Conservation (phyloP, 2,113 vertebrate species). For the Bubo blakistoni region DNA sequence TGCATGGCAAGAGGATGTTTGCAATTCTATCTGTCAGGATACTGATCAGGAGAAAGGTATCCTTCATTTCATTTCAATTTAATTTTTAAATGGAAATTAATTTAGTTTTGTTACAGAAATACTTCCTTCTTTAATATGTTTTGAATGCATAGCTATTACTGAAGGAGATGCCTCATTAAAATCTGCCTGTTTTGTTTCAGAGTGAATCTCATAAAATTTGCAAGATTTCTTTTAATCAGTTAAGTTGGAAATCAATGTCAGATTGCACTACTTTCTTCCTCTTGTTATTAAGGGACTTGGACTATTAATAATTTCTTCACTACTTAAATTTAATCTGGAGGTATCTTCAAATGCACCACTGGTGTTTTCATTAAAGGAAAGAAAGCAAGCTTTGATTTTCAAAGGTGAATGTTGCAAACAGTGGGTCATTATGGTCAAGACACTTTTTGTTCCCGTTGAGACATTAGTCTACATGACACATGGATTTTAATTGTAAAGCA, state of each 20-base stretch:
- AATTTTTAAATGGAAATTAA: background rate
- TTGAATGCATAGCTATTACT: background rate
- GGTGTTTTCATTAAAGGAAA: background rate
- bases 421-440: background rate
- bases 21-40: background rate
- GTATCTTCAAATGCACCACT: background rate
- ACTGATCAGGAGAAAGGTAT: background rate
- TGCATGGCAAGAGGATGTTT: background rate
- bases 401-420: background rate
- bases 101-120: background rate
- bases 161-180: conserved; percentile 10
- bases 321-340: background rate
- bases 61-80: background rate
- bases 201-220: background rate
- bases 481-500: background rate
- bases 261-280: background rate
- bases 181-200: conserved; percentile 11
- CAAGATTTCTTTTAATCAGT: conserved; percentile 8
- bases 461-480: background rate
- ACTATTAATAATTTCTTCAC: conserved; percentile 1
- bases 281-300: background rate
- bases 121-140: background rate
- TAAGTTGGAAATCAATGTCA: background rate
- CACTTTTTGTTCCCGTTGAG: background rate
- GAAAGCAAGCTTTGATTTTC: background rate